Percentiles rank a stretch among this genome's conserved stretches.
Conservation (phyloP, 2,888 invertebrate genomes). For the Anthrax anthrax region DNA sequence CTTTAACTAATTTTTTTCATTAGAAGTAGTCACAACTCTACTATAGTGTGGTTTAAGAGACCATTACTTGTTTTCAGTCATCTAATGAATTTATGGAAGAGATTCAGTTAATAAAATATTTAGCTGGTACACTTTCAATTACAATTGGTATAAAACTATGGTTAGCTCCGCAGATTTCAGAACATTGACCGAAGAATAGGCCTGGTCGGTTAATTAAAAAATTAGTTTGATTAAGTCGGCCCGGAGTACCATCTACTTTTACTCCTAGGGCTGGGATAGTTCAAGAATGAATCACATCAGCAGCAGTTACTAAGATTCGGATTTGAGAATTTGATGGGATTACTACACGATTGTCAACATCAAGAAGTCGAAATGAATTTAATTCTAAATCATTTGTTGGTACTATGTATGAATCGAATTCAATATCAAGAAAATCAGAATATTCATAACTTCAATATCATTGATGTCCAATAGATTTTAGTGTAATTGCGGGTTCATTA, state of each 20-base stretch:
- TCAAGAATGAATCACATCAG: slow-evolving; percentile 55
- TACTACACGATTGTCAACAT: slow-evolving; percentile 47
- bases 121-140: slow-evolving; percentile 42
- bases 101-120: slow-evolving; percentile 45
- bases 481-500: slow-evolving; percentile 40
- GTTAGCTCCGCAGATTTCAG: slow-evolving; percentile 68
- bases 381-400: slow-evolving; percentile 31
- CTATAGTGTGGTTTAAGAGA: slow-evolving; percentile 55
- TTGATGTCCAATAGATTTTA: slow-evolving; percentile 51
- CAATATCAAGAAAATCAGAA: slow-evolving; percentile 42
- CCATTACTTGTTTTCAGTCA: slow-evolving; percentile 55
- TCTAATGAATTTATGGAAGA: slow-evolving; percentile 40
- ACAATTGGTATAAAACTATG: slow-evolving; percentile 69
- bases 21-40: slow-evolving; percentile 48
- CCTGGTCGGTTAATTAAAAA: slow-evolving; percentile 48
- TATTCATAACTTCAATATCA: slow-evolving; percentile 56
- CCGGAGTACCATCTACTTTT: slow-evolving; percentile 50
- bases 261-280: slow-evolving; percentile 46
- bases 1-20: slow-evolving; percentile 41
- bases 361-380: slow-evolving; percentile 42
- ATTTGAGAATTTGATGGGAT: slow-evolving; percentile 46
- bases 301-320: slow-evolving; percentile 45
- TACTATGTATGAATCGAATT: slow-evolving; percentile 50
- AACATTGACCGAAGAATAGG: slow-evolving; percentile 60
- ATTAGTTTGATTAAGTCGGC: slow-evolving; percentile 48